Evolutionary conservation across 2,797 vertebrate genomes (phyloP), one percentile per base, ranked within the genome.

Genomic region (Notoglanidium macrostoma): DNA sequence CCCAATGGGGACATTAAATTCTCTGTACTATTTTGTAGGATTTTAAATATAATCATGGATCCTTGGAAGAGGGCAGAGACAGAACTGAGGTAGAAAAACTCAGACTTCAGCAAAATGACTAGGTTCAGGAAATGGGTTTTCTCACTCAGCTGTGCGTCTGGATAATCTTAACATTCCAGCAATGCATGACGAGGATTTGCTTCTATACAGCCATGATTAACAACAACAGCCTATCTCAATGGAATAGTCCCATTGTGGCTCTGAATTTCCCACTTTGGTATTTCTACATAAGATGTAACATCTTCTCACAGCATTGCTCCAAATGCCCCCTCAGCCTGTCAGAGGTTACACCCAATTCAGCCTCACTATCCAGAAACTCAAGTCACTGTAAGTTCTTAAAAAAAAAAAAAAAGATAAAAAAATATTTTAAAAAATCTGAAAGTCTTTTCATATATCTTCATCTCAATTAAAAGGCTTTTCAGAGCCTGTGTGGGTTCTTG

Each of bases 201-300:
- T 70, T 44, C 65, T 61, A 46, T 32, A 74, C 40, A 49, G 21
- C 83, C 10, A 15, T 67, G 79, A 87, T 61, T 46, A 85, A 63
- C 14, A 78, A 44, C 85, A 87, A 76, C 85, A 81, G 76, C 29
- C 87, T 65, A 87, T 90, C 85, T 88, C 84, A 91, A 81, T 89
- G 90, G 65, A 89, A 90, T 77, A 89, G 67, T 90, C 76, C 54
- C 85, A 78, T 26, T 40, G 6, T 83, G 76, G 26, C 11, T 63
- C 35, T 49, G 46, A 87, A 88, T 87, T 72, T 88, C 26, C 67
- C 86, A 85, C 68, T 73, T 84, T 32, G 35, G n/a, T 87, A 83
- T 88, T 80, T 35, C 59, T 55, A 65, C 40, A 14, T 44, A 59
- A 77, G 54, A 87, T 73, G 49, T 51, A 80, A 86, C 78, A 88